Percentiles rank a stretch among this genome's conserved stretches.
These are phyloP conservation scores for Fragum sueziense DNA, from an alignment of 2,888 invertebrate species.

Conservation along the genomic window DNA sequence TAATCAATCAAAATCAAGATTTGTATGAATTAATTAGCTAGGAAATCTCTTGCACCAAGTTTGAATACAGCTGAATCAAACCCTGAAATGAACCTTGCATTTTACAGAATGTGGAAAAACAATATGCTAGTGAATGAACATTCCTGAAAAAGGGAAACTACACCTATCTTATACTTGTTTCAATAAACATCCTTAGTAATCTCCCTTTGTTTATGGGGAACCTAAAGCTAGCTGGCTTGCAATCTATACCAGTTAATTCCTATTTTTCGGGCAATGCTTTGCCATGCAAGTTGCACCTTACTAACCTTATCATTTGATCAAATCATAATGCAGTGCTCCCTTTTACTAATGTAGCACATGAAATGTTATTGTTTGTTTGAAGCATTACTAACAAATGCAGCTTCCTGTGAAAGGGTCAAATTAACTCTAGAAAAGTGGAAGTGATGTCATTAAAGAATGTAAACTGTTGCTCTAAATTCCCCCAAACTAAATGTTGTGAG, in stretches of 20 bases:
- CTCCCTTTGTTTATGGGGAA: slow-evolving; percentile 30
- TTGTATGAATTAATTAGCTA: too few species aligned
- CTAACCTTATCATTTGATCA: slow-evolving; percentile 3
- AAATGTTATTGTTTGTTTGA: background rate
- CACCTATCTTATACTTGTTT: background rate
- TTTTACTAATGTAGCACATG: background rate
- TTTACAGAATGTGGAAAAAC: background rate
- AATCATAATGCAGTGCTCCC: background rate
- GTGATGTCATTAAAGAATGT: too few species aligned
- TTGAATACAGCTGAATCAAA: background rate
- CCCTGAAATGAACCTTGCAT: background rate
- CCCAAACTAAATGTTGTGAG: too few species aligned
- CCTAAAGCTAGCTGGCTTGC: slow-evolving; percentile 31
- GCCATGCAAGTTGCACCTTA: slow-evolving; percentile 14
- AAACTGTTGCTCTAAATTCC: too few species aligned
- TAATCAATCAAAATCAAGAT: too few species aligned
- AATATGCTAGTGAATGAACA: background rate
- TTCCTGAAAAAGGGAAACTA: slow-evolving; percentile 7
- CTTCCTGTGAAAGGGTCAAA: too few species aligned
- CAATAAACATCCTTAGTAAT: background rate
- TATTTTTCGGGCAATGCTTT: slow-evolving; percentile 18
- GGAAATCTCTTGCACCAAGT: slow-evolving; percentile 15
- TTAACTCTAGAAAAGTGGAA: too few species aligned
- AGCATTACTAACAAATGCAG: background rate
- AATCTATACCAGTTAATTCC: slow-evolving; percentile 1